Evolutionary conservation across 2,113 vertebrate genomes (phyloP), one percentile per base, ranked within the genome.

Genomic region (Camarhynchus parvulus): DNA sequence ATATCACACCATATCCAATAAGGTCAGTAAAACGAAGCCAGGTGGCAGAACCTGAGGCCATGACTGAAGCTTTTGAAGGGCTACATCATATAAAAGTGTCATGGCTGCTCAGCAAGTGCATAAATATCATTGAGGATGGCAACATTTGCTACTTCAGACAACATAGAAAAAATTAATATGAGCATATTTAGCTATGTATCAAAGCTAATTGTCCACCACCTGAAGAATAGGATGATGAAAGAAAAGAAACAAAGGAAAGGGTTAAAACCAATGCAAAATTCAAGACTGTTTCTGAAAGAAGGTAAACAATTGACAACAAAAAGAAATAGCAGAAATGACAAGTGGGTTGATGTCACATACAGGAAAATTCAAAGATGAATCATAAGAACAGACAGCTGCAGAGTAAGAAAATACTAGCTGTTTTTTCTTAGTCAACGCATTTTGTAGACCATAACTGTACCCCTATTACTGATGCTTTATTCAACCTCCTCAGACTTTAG

Each of bases 261-360:
- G 21, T 55, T 89, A 66, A 95, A 96, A 81, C 8, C 83, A 89
- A 56, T 41, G 25, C 44, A 95, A 76, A 89, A 50, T 61, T 80
- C 42, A 85, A 83, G 35, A 70, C 39, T 44, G 31, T 35, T 85
- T 88, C 66, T 31, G 28, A 69, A 91, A 91, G 69, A 44, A 84
- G 12, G 1, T 44, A 78, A 68, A 52, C n/a, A 85, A 68, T 46
- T 8, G 31, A 91, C 63, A 79, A 28, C 25, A 87, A 62, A 62
- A 41, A 56, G n/a, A 41, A 78, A 23, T 11, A 89, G 19, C 41
- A 72, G 19, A n/a, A 75, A 53, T 18, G 55, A 61, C 25, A 91
- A 93, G 89, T 30, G 3, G 11, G 5, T 63, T 61, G 42, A 69
- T 86, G 20, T 28, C 64, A 59, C n/a, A 76, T 13, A 31, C 4